Evolutionary conservation across 2,888 invertebrate species (phyloP), one percentile per base, ranked within the genome.

Genomic region (Aphodius granarius): DNA sequence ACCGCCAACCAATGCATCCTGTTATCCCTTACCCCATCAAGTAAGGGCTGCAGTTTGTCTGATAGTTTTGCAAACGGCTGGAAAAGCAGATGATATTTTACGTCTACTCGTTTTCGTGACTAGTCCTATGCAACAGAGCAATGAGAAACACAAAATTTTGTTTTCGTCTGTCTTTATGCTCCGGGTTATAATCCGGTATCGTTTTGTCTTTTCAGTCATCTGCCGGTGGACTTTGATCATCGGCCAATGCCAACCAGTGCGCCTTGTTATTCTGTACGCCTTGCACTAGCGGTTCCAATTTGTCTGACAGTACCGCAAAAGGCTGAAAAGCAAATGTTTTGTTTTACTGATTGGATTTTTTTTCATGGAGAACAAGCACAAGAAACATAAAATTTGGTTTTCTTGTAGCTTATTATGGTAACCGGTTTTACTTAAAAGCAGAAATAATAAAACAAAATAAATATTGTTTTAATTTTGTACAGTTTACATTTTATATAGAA

Each of bases 31-130:
- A 97, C 96, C 63, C 97, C 94, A 65, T 94, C 94, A 5, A 95
- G 91, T 86, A 97, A 89, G 4, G 95, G 95, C 81, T 92, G 91
- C 77, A 97, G 87, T 79, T 93, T 92, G 22, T 93, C 91, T n/a
- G 93, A 96, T 77, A 97, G 88, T 68, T 91, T 89, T 73, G 95
- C 93, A 86, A 97, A 96, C 81, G 96, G 93, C 97, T 97, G 87
- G n/a, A 2, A 88, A 85, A 76, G 73, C 18, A 17, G 71, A 65
- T 65, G 9, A 65, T 13, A 9, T 62, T 18, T 16, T 65, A 65
- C 19, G n/a, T 6, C 19, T 19, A 65, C 19, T 65, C 16, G 19
- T 18, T 62, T 62, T 65, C 19, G 16, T 65, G 16, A 65, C 16
- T 65, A 18, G 19, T 43, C 43, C 19, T 65, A n/a, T n/a, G n/a